Base-by-base conservation (phyloP, 2,888 invertebrate species). In the Molorchus minor region DNA sequence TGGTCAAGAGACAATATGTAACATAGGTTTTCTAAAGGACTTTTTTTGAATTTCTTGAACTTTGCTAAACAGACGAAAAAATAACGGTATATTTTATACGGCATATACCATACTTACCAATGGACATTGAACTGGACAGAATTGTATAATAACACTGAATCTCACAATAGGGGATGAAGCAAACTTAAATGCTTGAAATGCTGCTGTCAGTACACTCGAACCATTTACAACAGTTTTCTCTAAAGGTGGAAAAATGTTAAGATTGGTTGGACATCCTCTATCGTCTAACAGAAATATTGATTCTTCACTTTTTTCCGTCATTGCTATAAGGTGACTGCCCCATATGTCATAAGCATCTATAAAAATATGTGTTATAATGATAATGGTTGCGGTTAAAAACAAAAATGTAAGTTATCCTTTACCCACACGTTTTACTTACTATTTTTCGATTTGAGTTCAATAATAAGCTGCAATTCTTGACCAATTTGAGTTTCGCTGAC, bases 101-200 rank as follows among this genome's bases (percentile, higher is more conserved):
- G n/a, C n/a, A n/a, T n/a, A n/a, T n/a, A n/a, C n/a, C n/a, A 63
- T 71, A 70, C 79, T 81, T 75, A 90, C 89, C 71, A 85, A 84
- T 15, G 84, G 82, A 75, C 94, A 94, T 61, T 83, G 83, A 1
- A 83, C 81, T n/a, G 87, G 82, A 74, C 94, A 95, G 77, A 93
- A 93, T 63, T 90, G 88, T 8, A 94, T 89, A 79, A 91, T 88
- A 1, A 93, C 88, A 70, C 90, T 89, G 75, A 95, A 94, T 62
- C 90, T 84, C 0, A 94, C 91, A 3, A 92, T 85, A 21, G 91
- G 88, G n/a, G 93, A 92, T 8, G 90, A 88, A 0, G 92, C 89
- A 80, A 95, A 95, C 64, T 94, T 91, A 79, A 95, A 95, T 0
- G 94, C 94, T 74, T 90, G 89, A 78, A 93, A 94, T 15, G 85